Base-by-base conservation (phyloP, 2,113 vertebrate genomes). In the Oreochromis spilurus region DNA sequence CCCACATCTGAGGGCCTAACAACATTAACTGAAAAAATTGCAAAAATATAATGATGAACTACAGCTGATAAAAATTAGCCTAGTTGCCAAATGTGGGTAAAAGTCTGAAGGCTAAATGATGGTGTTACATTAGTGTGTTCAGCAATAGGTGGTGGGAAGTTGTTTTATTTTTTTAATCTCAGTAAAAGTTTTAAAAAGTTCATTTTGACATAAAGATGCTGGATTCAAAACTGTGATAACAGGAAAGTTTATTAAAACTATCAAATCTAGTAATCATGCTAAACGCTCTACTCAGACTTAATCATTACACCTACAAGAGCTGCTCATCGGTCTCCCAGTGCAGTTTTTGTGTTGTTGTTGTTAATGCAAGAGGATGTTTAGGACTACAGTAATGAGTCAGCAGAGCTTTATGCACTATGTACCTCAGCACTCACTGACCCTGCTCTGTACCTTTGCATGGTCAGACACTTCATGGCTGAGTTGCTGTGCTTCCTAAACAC, bases 1-100 rank as follows among this genome's bases (percentile, higher is more conserved):
- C 90, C 67, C 40, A 96, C 86, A 75, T 96, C 94, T 24, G 92
- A 89, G 4, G 95, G 96, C 48, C 79, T 91, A 1, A 96, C 84
- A 5, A 65, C 84, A 85, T 95, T 55, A 9, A 93, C 96, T 96
- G 38, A 2, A 82, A 21, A 58, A 62, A 36, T 36, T 31, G 7
- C 55, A 81, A 6, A 78, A 19, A 13, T 31, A 48, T 8, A 67
- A 38, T 7, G 13, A 86, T 11, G 6, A 38, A 16, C 16, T 16
- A 17, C 17, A n/a, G 16, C 14, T 67, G 60, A 40, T 38, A 8
- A 26, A 34, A 17, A 26, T 83, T 7, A 34, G 34, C 4, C 13
- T 43, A 16, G 13, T 40, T 65, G 38, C 60, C 10, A 38, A 40
- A 40, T 21, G 12, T 21, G n/a, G 12, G 12, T 67, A 67, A 62